phyloP scores from a whole-genome alignment of 2,113 vertebrate genomes.

The Corydoras maculifer region DNA sequence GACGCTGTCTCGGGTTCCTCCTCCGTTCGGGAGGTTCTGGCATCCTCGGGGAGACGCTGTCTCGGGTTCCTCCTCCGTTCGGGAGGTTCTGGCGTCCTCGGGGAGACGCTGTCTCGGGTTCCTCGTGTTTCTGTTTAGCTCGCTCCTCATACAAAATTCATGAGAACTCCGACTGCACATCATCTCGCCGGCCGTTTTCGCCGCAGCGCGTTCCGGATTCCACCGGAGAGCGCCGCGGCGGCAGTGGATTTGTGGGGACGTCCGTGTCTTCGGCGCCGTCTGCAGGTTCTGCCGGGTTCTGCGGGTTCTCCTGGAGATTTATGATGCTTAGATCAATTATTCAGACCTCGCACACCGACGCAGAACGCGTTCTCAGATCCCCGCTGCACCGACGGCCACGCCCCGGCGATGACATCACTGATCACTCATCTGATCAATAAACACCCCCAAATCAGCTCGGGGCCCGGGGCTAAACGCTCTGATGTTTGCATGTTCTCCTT shows the following conservation, averaged over 20 bases:
- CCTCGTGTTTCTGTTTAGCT: constrained; percentile 48
- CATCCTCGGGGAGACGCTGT: constrained; percentile 54
- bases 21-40: constrained; percentile 58
- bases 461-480: no score
- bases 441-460: no score
- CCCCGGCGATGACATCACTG: no score
- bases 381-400: no score
- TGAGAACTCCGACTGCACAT: constrained; percentile 42
- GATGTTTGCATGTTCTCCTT: no score
- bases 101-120: constrained; percentile 48
- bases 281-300: background rate
- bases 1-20: constrained; percentile 42
- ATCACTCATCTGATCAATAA: no score
- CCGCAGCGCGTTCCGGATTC: background rate
- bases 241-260: background rate
- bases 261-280: background rate
- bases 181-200: constrained; percentile 36
- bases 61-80: constrained; percentile 55
- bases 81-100: constrained; percentile 54
- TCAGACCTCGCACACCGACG: no score
- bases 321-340: background rate
- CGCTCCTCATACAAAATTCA: constrained; percentile 49
- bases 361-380: no score
- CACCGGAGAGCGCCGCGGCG: background rate
- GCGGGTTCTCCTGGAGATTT: background rate